Percentiles rank a stretch among this genome's conserved stretches.
These are phyloP conservation scores for Drosophila ambigua DNA, from an alignment of 1,140 invertebrate genomes.

Conservation along the genomic window DNA sequence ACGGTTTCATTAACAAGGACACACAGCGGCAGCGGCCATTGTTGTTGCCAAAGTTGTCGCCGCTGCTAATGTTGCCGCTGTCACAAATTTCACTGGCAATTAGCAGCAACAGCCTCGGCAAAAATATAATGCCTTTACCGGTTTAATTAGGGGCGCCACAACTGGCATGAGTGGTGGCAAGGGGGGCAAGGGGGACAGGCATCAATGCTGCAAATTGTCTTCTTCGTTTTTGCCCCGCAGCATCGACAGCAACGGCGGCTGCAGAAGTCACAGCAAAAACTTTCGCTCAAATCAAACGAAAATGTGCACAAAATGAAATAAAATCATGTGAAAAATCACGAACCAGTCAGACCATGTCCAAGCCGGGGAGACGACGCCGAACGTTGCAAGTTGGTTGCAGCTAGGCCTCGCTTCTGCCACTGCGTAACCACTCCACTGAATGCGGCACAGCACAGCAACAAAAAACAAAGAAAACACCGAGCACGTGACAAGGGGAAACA, in stretches of 20 bases:
- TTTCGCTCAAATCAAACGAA: slow-evolving; percentile 47
- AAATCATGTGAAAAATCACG: slow-evolving; percentile 30
- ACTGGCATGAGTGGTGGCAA: neutral
- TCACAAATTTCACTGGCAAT: slow-evolving; percentile 58
- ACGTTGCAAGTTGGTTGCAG: slow-evolving; percentile 3
- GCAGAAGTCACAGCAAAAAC: slow-evolving; percentile 22
- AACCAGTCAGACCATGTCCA: slow-evolving; percentile 38
- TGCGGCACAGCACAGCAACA: slow-evolving; percentile 32
- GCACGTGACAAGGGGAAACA: slow-evolving; percentile 25
- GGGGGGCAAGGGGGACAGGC: slow-evolving; percentile 5
- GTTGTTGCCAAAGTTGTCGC: slow-evolving; percentile 22
- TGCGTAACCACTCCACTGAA: slow-evolving; percentile 10
- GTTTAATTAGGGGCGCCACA: slow-evolving; percentile 54
- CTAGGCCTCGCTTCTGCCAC: too few species aligned
- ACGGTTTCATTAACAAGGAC: slow-evolving; percentile 50
- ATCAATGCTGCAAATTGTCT: slow-evolving; percentile 35
- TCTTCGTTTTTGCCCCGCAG: slow-evolving; percentile 23
- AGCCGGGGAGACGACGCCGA: neutral
- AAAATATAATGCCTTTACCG: slow-evolving; percentile 32
- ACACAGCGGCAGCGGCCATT: slow-evolving; percentile 42
- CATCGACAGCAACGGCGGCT: slow-evolving; percentile 3
- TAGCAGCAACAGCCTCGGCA: slow-evolving; percentile 29
- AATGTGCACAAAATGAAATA: slow-evolving; percentile 16
- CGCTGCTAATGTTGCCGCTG: slow-evolving; percentile 14
- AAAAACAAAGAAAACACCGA: slow-evolving; percentile 36